Percentiles rank a stretch among this genome's conserved stretches.
phyloP scores from a whole-genome alignment of 1,140 invertebrate genomes.

The Trigoniulus corallinus region DNA sequence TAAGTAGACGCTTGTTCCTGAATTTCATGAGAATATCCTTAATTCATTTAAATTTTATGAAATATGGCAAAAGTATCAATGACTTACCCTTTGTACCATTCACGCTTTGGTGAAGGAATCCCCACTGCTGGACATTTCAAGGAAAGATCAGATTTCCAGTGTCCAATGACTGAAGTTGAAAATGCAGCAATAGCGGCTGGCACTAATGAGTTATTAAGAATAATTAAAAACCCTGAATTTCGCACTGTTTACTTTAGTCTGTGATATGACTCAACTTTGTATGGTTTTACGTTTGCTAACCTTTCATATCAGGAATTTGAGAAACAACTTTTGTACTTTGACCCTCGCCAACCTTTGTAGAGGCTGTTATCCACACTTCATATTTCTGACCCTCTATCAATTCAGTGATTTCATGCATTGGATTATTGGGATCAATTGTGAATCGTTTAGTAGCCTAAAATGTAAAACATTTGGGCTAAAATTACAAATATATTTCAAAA shows the following conservation, averaged over 20 bases:
- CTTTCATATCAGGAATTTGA: not conserved
- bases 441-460: not conserved
- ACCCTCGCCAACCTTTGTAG: slow-evolving; percentile 4
- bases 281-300: too few relatives aligned
- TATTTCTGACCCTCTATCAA: slow-evolving; percentile 3
- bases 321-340: not conserved
- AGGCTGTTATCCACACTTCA: slow-evolving; percentile 10
- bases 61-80: not conserved
- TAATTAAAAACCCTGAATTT: too few relatives aligned
- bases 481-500: too few relatives aligned
- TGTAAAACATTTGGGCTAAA: too few relatives aligned
- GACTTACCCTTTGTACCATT: slow-evolving; percentile 35
- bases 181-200: slow-evolving; percentile 84
- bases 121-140: slow-evolving; percentile 80
- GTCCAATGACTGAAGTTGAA: slow-evolving; percentile 72
- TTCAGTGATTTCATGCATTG: not conserved
- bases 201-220: too few relatives aligned
- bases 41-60: not conserved
- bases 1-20: not conserved
- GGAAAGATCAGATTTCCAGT: slow-evolving; percentile 78
- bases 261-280: too few relatives aligned
- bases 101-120: slow-evolving; percentile 65
- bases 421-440: not conserved
- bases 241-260: too few relatives aligned
- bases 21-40: not conserved